Evolutionary conservation across 2,888 invertebrate genomes (phyloP), one percentile per base, ranked within the genome.

Genomic region (Galeopsomyia nigrocyanea): DNA sequence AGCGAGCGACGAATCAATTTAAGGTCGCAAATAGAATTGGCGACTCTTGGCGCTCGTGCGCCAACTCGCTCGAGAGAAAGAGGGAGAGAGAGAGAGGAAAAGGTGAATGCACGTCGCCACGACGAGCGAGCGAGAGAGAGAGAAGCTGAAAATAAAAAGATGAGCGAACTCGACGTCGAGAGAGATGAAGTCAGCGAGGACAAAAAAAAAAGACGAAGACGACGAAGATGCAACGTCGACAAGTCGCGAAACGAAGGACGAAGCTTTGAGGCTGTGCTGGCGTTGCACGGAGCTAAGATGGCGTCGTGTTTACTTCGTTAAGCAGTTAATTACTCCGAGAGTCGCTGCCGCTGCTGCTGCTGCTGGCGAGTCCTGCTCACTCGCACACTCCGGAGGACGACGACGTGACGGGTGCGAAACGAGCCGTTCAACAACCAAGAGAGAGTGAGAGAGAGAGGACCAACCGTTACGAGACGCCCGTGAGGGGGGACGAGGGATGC

Each of bases 241-340:
- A 78, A 76, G 74, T 78, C 47, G 56, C 31, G 46, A 19, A 49
- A 19, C 9, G 61, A 21, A 65, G 53, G 51, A 39, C 50, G 63
- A 51, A 51, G 63, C 56, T 56, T 13, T 68, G 65, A 21, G 71
- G 78, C 46, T 31, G 39, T 39, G 65, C 65, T 75, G 39, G 39
- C 39, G 39, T 39, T 39, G 78, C 78, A 81, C 26, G 5, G 26
- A 26, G 81, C 82, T 81, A 86, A 86, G 84, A 85, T 86, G 86
- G 85, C 85, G 85, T 80, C 82, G 82, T 83, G 82, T 83, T 86
- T 86, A 86, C 85, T 86, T 86, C 86, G 86, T 86, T 86, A 86
- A 85, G 84, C 83, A 83, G 85, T 85, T 86, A 86, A 86, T 86
- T 86, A 86, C 84, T 84, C 82, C 80, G 80, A 31, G 69, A 68